These are phyloP conservation scores for Thera britannica DNA, from an alignment of 2,888 invertebrate genomes.

Conservation along the genomic window DNA sequence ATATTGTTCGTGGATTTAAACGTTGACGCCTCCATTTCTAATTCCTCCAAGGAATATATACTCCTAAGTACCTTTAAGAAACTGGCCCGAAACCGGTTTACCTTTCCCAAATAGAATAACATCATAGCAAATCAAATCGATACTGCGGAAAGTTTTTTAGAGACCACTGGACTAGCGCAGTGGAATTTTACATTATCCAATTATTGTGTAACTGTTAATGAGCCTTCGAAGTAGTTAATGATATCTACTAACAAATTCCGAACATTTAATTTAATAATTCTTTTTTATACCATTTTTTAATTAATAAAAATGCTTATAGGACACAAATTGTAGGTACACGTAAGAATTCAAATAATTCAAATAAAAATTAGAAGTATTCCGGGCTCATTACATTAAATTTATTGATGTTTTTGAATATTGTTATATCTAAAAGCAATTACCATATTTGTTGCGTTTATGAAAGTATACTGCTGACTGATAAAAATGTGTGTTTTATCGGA, in stretches of 20 bases:
- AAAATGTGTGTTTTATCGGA: constrained; percentile 9
- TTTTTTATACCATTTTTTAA: neutral
- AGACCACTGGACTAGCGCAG: constrained; percentile 12
- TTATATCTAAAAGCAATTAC: neutral
- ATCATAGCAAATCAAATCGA: constrained; percentile 11
- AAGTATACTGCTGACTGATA: neutral
- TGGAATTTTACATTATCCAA: constrained; percentile 29
- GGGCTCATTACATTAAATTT: no score
- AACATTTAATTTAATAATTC: neutral
- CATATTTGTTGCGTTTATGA: neutral
- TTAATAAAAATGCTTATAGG: no score
- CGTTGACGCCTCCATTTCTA: no score
- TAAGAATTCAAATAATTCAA: no score
- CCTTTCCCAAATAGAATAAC: constrained; percentile 14
- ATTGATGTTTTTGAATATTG: neutral
- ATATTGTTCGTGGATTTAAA: no score
- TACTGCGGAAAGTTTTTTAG: constrained; percentile 24
- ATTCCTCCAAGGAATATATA: no score
- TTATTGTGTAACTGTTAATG: constrained; percentile 18
- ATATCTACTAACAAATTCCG: neutral
- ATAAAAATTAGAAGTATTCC: no score
- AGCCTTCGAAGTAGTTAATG: neutral
- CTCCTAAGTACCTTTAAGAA: constrained; percentile 1
- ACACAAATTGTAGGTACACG: no score
- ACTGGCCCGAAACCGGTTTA: constrained; percentile 10